Evolutionary conservation across 2,888 invertebrate genomes (phyloP).

Genomic region (Drosophila yooni): DNA sequence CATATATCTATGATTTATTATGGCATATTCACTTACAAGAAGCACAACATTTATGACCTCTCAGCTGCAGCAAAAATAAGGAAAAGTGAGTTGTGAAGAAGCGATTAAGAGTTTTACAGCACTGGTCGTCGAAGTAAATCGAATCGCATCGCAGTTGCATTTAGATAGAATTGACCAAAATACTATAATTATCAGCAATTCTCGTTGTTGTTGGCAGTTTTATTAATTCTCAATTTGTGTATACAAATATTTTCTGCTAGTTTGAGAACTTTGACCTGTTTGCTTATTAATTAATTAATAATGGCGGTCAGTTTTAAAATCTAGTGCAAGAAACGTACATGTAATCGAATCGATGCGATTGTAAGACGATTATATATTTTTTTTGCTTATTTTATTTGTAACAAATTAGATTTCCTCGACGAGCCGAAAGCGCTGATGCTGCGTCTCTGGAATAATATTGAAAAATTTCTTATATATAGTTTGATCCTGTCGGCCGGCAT

Average conservation of each 20-base stretch:
- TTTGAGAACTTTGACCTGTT: not conserved
- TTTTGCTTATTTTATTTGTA: constrained; percentile 22
- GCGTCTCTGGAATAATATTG: constrained; percentile 91
- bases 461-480: constrained; percentile 93
- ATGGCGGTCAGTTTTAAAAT: not conserved
- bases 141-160: not conserved
- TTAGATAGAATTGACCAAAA: not conserved
- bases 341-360: not conserved
- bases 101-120: not conserved
- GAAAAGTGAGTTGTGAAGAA: not conserved
- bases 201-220: not conserved
- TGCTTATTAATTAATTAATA: not conserved
- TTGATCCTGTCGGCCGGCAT: constrained; percentile 88
- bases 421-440: constrained; percentile 92
- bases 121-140: not conserved
- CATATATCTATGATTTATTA: not conserved
- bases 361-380: not conserved
- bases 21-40: not conserved
- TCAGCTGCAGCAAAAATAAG: not conserved
- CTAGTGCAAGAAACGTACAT: not conserved
- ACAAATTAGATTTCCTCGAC: constrained; percentile 88
- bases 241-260: not conserved
- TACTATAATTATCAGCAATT: not conserved
- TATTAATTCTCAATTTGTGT: not conserved
- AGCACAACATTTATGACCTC: not conserved